A percentile compares a stretch with the other conserved stretches of the same genome.
Conservation (phyloP, 2,888 invertebrate genomes). For the Eupithecia exiguata region DNA sequence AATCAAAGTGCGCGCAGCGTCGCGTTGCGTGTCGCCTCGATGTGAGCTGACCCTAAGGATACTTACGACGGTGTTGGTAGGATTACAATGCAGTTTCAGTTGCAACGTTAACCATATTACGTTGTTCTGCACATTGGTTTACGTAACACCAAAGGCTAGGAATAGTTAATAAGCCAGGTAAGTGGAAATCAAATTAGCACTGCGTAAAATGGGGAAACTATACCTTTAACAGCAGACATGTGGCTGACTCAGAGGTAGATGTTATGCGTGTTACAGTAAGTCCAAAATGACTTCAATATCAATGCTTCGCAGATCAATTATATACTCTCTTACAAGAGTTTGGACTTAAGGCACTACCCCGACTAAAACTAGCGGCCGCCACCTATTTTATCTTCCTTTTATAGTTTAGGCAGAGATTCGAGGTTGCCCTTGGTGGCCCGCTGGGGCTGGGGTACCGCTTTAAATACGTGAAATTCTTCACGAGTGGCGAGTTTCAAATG, state of each 20-base stretch:
- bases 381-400: too few species aligned
- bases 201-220: background rate
- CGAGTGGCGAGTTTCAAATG: too few species aligned
- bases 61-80: background rate
- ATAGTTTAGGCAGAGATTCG: too few species aligned
- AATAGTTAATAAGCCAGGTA: slow-evolving; percentile 2
- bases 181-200: slow-evolving; percentile 6
- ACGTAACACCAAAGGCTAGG: slow-evolving; percentile 6
- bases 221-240: background rate
- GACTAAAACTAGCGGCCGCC: too few species aligned
- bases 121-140: background rate
- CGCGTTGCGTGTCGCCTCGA: too few species aligned
- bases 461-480: too few species aligned
- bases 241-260: background rate
- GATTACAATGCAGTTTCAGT: slow-evolving; percentile 8
- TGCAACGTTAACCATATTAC: slow-evolving; percentile 10
- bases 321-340: background rate
- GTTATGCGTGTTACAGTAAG: background rate
- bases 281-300: background rate
- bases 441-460: too few species aligned
- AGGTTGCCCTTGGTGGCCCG: too few species aligned
- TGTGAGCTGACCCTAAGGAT: too few species aligned
- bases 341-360: background rate
- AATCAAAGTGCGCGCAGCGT: too few species aligned
- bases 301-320: background rate